Conservation (phyloP, 2,888 invertebrate species). For the Litoditis marina region DNA sequence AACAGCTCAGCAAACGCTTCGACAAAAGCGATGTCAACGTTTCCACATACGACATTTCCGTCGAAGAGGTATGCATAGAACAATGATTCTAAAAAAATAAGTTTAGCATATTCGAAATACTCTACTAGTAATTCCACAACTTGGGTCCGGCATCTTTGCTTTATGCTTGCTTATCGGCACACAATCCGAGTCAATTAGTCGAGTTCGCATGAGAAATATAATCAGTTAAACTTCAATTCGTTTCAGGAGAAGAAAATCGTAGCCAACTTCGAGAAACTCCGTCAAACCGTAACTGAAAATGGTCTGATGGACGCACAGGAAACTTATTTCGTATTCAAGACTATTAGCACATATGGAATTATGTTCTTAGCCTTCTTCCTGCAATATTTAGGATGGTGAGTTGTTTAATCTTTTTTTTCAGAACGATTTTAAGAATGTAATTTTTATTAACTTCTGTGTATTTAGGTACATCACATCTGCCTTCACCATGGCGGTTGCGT, state of each 20-base stretch:
- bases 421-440: neutral
- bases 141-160: too few relatives aligned
- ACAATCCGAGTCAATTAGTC: too few relatives aligned
- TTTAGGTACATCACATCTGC: slow-evolving; percentile 50
- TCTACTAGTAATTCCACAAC: neutral
- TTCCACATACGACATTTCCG: slow-evolving; percentile 47
- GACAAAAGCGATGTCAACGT: slow-evolving; percentile 49
- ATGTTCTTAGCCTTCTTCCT: slow-evolving; percentile 48
- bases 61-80: slow-evolving; percentile 52
- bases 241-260: slow-evolving; percentile 59
- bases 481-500: slow-evolving; percentile 48
- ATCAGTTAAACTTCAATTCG: too few relatives aligned
- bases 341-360: slow-evolving; percentile 34
- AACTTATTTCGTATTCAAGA: slow-evolving; percentile 45
- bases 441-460: neutral
- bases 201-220: too few relatives aligned
- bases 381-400: slow-evolving; percentile 50
- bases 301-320: slow-evolving; percentile 51
- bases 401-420: neutral
- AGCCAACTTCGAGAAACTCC: slow-evolving; percentile 50
- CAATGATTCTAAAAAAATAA: neutral
- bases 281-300: slow-evolving; percentile 44
- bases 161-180: too few relatives aligned
- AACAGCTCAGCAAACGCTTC: slow-evolving; percentile 28
- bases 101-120: neutral